A percentile compares a stretch with the other conserved stretches of the same genome.
These are phyloP conservation scores for Heliconius hortense DNA, from an alignment of 2,888 invertebrate species.

Conservation along the genomic window DNA sequence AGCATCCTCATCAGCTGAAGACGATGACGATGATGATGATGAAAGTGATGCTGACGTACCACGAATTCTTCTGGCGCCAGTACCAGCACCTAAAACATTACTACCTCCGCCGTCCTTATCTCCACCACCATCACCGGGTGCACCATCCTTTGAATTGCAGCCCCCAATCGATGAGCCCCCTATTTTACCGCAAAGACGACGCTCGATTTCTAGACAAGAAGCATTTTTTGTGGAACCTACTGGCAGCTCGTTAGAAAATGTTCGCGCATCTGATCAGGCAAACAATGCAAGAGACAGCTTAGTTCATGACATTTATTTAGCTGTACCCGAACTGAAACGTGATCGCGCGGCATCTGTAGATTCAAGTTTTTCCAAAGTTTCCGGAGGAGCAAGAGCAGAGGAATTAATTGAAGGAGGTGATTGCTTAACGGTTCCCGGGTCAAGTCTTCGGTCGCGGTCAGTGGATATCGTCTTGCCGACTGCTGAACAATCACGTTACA, in stretches of 20 bases:
- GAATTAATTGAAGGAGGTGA: constrained; percentile 84
- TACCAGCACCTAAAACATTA: constrained; percentile 68
- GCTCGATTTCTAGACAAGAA: constrained; percentile 91
- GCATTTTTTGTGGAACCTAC: constrained; percentile 90
- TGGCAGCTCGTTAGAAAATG: constrained; percentile 86
- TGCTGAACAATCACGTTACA: constrained; percentile 91
- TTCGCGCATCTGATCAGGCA: constrained; percentile 79
- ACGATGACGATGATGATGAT: constrained; percentile 73
- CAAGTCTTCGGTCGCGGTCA: constrained; percentile 88
- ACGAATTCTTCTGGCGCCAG: constrained; percentile 84
- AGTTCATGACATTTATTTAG: constrained; percentile 88
- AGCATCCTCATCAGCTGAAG: constrained; percentile 72
- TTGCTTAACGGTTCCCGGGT: constrained; percentile 87
- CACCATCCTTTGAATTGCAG: constrained; percentile 82
- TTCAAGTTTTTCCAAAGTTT: constrained; percentile 91
- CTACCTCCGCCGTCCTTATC: constrained; percentile 67
- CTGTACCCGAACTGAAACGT: constrained; percentile 91
- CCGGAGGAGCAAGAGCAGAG: constrained; percentile 86
- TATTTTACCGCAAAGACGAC: constrained; percentile 80
- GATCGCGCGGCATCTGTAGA: constrained; percentile 94
- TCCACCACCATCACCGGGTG: constrained; percentile 79
- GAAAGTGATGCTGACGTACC: constrained; percentile 79
- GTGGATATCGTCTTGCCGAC: constrained; percentile 95
- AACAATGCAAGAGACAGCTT: constrained; percentile 64
- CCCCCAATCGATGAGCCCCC: constrained; percentile 76